A percentile compares a stretch with the other conserved stretches of the same genome.
These are phyloP conservation scores for Sphaerophoria taeniata DNA, from an alignment of 2,888 invertebrate species.

Conservation along the genomic window DNA sequence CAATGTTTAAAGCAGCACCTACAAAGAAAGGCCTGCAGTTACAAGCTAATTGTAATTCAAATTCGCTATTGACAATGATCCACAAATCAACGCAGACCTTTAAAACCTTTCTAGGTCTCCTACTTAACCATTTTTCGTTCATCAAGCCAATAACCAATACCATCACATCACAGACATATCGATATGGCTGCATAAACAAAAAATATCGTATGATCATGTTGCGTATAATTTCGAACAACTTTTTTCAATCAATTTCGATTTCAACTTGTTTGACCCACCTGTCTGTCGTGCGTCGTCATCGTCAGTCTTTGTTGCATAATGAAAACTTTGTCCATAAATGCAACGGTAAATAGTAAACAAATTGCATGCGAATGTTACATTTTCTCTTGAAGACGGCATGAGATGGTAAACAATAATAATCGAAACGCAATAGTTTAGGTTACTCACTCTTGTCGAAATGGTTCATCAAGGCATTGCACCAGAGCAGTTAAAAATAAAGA, in stretches of 20 bases:
- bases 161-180: too few relatives aligned
- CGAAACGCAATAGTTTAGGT: too few relatives aligned
- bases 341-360: not conserved
- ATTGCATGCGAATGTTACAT: constrained; percentile 13
- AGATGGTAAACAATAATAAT: too few relatives aligned
- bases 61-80: constrained; percentile 22
- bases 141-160: too few relatives aligned
- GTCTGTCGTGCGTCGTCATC: constrained; percentile 19
- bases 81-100: not conserved
- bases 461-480: too few relatives aligned
- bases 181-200: too few relatives aligned
- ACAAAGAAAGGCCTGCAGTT: not conserved
- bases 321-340: too few relatives aligned
- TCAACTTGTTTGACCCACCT: constrained; percentile 39
- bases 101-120: not conserved
- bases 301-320: constrained; percentile 53
- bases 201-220: constrained; percentile 28
- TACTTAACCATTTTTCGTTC: too few relatives aligned
- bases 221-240: constrained; percentile 13
- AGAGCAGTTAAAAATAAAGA: too few relatives aligned
- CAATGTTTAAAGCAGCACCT: not conserved
- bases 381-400: too few relatives aligned
- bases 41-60: constrained; percentile 16
- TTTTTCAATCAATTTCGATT: constrained; percentile 48
- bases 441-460: too few relatives aligned